These are phyloP conservation scores for Sussaba pulchella DNA, from an alignment of 2,888 invertebrate genomes.

Conservation along the genomic window DNA sequence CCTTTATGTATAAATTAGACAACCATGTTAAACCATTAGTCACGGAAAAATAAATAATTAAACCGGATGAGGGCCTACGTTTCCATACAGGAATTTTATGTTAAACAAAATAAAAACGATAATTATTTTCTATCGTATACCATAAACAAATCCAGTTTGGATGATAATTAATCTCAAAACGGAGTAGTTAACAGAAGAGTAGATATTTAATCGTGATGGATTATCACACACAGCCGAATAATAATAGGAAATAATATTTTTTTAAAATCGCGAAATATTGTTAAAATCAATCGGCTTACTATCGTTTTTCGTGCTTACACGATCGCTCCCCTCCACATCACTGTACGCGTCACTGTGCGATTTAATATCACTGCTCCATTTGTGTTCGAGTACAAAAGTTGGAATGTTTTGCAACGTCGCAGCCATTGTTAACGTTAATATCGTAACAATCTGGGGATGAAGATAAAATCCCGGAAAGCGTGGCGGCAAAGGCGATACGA, in stretches of 20 bases:
- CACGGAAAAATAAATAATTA: not conserved
- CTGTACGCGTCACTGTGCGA: conserved; percentile 76
- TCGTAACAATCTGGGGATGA: conserved; percentile 11
- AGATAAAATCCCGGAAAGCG: conserved; percentile 12
- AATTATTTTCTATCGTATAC: too few species aligned
- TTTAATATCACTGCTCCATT: conserved; percentile 82
- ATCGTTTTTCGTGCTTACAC: conserved; percentile 60
- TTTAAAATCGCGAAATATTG: conserved; percentile 19
- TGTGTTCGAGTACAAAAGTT: conserved; percentile 82
- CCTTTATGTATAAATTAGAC: not conserved
- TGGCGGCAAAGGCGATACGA: conserved; percentile 43
- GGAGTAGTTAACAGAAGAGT: too few species aligned
- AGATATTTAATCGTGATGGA: not conserved
- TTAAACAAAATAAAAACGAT: too few species aligned
- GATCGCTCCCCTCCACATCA: conserved; percentile 71
- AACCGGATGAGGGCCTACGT: too few species aligned
- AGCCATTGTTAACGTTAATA: conserved; percentile 76
- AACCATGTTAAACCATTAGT: not conserved
- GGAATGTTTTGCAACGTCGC: conserved; percentile 82
- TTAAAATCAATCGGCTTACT: conserved; percentile 71
- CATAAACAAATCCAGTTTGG: too few species aligned
- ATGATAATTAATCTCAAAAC: too few species aligned
- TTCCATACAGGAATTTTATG: too few species aligned
- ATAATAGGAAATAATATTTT: not conserved
- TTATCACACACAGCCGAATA: not conserved